Evolutionary conservation across 2,888 invertebrate species (phyloP), one percentile per base, ranked within the genome.

Genomic region (Caenorhabditis sp.): DNA sequence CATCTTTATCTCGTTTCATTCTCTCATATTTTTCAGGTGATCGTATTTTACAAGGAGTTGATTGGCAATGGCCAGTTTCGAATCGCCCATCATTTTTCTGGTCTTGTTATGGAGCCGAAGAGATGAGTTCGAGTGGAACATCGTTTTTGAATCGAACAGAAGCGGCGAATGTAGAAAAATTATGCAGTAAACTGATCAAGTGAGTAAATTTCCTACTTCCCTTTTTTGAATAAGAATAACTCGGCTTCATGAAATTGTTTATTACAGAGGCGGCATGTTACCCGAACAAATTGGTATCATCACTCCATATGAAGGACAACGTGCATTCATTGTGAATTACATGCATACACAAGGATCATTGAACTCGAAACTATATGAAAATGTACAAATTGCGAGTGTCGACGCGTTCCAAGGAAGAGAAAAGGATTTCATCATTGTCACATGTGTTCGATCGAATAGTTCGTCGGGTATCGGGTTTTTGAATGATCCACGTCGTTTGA

Each of bases 11-110:
- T n/a, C n/a, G n/a, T n/a, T n/a, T n/a, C n/a, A n/a, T n/a, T n/a
- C n/a, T n/a, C n/a, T n/a, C n/a, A n/a, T n/a, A n/a, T n/a, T n/a
- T n/a, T n/a, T n/a, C n/a, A 62, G 97, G 95, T 86, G 97, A 99
- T 87, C 91, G 97, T 10, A 93, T 93, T 77, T 90, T 97, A 76
- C 90, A 91, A 57, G 94, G 94, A 87, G 92, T 97, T 71, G 97
- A 97, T 87, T 99, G 99, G 88, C 96, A 97, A 0, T 99, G 97
- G 97, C 99, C 99, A 0, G 92, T 93, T 72, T 92, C 92, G 0
- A 97, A 97, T 85, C 93, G 95, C 67, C 99, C 99, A 0, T 96
- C 99, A 95, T 95, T 99, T 90, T 99, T 99, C 90, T 94, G 97
- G 88, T 95, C 96, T 0, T 97, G 97, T 0, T 88, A 89, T 88